phyloP scores from a whole-genome alignment of 2,113 vertebrate genomes.

The Platysteira castanea region DNA sequence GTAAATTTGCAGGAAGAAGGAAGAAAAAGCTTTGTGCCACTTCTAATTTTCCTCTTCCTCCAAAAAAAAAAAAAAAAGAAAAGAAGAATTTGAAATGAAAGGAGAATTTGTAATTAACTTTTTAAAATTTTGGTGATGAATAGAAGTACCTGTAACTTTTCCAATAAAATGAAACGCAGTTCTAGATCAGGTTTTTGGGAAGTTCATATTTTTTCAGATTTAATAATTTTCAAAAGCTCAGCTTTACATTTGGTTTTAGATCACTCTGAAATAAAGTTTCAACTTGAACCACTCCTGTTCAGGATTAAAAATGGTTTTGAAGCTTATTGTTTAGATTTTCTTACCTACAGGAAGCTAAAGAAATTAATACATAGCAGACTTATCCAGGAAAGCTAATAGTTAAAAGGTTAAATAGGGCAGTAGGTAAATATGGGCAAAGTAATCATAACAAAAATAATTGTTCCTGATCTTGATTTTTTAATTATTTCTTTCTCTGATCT shows the following conservation, averaged over 20 bases:
- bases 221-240: neutral
- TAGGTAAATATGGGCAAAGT: neutral
- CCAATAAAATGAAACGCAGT: neutral
- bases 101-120: neutral
- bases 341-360: neutral
- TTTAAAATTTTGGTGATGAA: too few species aligned
- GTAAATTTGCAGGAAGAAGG: neutral
- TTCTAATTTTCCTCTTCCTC: neutral
- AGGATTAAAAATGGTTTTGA: neutral
- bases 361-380: neutral
- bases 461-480: neutral
- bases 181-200: neutral
- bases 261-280: neutral
- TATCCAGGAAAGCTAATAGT: neutral
- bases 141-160: neutral
- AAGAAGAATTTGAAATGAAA: neutral
- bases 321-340: neutral
- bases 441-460: neutral
- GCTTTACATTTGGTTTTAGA: neutral
- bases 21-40: neutral
- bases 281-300: neutral
- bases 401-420: neutral
- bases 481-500: neutral
- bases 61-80: neutral
- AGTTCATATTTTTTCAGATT: neutral